Base-by-base conservation (phyloP, 2,113 vertebrate species). In the Halcyon senegalensis region DNA sequence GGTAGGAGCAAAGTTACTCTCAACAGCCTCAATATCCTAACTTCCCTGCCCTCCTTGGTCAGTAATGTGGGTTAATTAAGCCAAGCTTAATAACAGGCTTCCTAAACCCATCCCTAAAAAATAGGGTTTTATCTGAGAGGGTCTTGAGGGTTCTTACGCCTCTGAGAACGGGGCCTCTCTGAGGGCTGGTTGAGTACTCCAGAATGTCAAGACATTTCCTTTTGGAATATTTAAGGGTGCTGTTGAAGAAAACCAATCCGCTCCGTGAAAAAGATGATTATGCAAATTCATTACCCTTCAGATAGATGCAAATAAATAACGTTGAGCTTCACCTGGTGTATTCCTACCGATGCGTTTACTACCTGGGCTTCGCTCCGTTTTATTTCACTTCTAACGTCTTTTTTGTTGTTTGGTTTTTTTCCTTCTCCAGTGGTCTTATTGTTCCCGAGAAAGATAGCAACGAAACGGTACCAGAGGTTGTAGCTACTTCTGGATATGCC, bases 371-470 rank as follows among this genome's bases (percentile, higher is more conserved):
- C 43, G 10, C 39, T 83, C 4, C 7, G 4, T 86, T 58, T 67
- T 63, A 37, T 86, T 84, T 74, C 3, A 20, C 12, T 53, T 81
- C 33, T 75, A 53, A 39, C 19, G 2, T 4, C 12, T 7, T 8
- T 58, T 41, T 30, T 3, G 6, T 66, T 53, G 9, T 53, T 18
- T 58, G 17, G 20, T 11, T 37, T 87, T 8, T 19, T 72, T 75
- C 64, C 76, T 77, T 43, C 97, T 96, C 50, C 98, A 99, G 99
- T 53, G 99, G 99, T 75, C 97, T 99, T 43, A 99, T 99, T 37
- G 98, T 99, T 95, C 99, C 99, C 2, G 99, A 99, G 97, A 98
- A 97, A 66, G 99, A 99, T 3, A 97, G 98, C 96, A 99, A 99
- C 0, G 99, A 99, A 96, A 99, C 99, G 0, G 98, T 99, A 33